Percentiles rank a stretch among this genome's conserved stretches.
phyloP scores from a whole-genome alignment of 2,797 vertebrate genomes.

The Lagocephalus sceleratus region DNA sequence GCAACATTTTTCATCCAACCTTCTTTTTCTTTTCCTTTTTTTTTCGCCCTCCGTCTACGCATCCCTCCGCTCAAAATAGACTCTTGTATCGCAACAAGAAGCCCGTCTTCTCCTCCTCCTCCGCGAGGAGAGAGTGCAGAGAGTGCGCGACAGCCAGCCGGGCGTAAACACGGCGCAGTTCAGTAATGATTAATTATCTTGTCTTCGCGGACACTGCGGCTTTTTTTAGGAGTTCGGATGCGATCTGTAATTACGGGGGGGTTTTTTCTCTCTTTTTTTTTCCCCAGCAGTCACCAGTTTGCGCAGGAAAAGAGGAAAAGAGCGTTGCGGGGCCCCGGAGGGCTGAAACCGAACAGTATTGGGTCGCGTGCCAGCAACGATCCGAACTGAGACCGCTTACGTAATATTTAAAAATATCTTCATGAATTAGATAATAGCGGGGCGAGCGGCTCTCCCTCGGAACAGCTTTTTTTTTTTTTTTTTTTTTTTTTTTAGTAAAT shows the following conservation, averaged over 20 bases:
- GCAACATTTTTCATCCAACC: conserved; percentile 24
- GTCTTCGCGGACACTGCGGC: conserved; percentile 31
- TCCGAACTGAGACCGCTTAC: conserved; percentile 37
- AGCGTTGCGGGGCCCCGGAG: conserved; percentile 29
- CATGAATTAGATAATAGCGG: conserved; percentile 28
- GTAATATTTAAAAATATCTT: conserved; percentile 45
- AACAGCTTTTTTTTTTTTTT: not conserved
- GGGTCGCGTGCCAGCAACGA: conserved; percentile 49
- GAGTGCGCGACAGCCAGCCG: conserved; percentile 13
- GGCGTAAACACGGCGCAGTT: conserved; percentile 29
- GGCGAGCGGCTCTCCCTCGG: conserved; percentile 7
- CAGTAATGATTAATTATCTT: conserved; percentile 42
- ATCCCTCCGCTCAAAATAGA: conserved; percentile 36
- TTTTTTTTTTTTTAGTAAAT: not conserved
- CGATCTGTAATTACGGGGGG: conserved; percentile 53
- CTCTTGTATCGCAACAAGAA: conserved; percentile 10
- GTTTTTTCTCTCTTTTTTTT: conserved; percentile 5
- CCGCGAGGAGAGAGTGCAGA: conserved; percentile 10
- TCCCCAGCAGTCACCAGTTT: conserved; percentile 38
- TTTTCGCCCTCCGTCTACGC: conserved; percentile 26
- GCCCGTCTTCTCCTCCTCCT: too few species aligned
- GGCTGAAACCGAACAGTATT: conserved; percentile 62
- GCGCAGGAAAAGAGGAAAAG: conserved; percentile 7
- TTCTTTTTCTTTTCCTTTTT: conserved; percentile 20
- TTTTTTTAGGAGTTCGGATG: conserved; percentile 28